Conservation (phyloP, 2,888 invertebrate species). For the Mythimna albipuncta region DNA sequence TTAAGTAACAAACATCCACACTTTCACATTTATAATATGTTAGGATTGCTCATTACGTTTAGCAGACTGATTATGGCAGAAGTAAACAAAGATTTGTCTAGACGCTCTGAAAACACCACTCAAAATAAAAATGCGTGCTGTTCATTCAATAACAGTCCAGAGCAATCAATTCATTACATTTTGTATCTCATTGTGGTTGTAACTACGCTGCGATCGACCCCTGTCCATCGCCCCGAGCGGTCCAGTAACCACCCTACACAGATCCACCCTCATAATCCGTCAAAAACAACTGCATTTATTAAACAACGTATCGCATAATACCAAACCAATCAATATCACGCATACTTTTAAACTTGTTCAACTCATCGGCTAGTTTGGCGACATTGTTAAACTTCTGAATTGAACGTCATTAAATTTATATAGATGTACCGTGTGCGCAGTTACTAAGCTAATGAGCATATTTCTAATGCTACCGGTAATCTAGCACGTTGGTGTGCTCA, state of each 20-base stretch:
- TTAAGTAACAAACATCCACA: too few species aligned
- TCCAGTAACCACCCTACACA: not conserved
- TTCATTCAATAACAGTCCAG: slow-evolving; percentile 4
- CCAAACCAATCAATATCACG: slow-evolving; percentile 18
- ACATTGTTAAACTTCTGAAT: slow-evolving; percentile 3
- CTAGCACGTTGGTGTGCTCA: slow-evolving; percentile 11
- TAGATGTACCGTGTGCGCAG: not conserved
- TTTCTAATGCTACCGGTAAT: slow-evolving; percentile 13
- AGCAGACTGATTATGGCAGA: too few species aligned
- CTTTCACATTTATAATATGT: too few species aligned
- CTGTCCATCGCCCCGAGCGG: slow-evolving; percentile 6
- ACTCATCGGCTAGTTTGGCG: slow-evolving; percentile 4
- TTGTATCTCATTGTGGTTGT: slow-evolving; percentile 1
- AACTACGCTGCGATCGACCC: slow-evolving; percentile 11
- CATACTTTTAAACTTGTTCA: not conserved
- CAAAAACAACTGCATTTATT: slow-evolving; percentile 28
- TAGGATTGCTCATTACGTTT: not conserved
- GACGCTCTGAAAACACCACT: too few species aligned
- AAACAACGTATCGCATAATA: slow-evolving; percentile 3
- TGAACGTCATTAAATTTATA: not conserved
- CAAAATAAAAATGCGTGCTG: not conserved
- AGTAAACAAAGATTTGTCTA: too few species aligned
- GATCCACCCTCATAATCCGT: slow-evolving; percentile 32
- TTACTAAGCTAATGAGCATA: slow-evolving; percentile 10
- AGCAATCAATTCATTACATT: slow-evolving; percentile 16